A percentile compares a stretch with the other conserved stretches of the same genome.
phyloP scores from a whole-genome alignment of 1,140 invertebrate species.

The Aphelinus certus region DNA sequence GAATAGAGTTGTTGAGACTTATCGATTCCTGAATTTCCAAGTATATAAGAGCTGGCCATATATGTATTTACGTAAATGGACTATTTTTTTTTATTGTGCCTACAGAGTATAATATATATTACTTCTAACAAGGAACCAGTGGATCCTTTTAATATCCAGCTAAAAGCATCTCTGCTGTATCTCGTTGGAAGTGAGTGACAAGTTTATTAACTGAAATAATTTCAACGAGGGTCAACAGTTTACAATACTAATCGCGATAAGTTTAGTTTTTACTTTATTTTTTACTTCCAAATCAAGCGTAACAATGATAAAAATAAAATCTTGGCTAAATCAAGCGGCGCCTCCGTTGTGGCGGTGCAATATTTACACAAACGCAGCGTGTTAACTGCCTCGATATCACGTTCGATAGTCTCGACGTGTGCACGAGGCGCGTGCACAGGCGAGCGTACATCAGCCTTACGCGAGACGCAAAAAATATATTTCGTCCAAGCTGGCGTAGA shows the following conservation, averaged over 20 bases:
- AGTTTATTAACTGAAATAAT: too few species aligned
- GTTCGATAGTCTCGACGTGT: background rate
- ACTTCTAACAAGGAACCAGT: too few species aligned
- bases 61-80: background rate
- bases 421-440: background rate
- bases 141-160: too few species aligned
- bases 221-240: too few species aligned
- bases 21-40: background rate
- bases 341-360: background rate
- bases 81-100: too few species aligned
- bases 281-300: too few species aligned
- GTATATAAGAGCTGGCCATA: background rate
- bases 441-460: background rate
- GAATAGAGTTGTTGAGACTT: conserved; percentile 31
- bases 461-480: conserved; percentile 1
- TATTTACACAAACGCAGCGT: background rate
- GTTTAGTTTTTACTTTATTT: background rate
- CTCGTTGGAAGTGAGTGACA: too few species aligned
- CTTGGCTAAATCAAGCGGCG: too few species aligned
- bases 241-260: background rate
- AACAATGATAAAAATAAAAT: too few species aligned
- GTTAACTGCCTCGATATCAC: background rate
- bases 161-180: too few species aligned
- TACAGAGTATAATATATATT: too few species aligned
- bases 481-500: background rate